Percentiles rank a stretch among this genome's conserved stretches.
phyloP scores from a whole-genome alignment of 2,888 invertebrate genomes.

The Rhingia rostrata region DNA sequence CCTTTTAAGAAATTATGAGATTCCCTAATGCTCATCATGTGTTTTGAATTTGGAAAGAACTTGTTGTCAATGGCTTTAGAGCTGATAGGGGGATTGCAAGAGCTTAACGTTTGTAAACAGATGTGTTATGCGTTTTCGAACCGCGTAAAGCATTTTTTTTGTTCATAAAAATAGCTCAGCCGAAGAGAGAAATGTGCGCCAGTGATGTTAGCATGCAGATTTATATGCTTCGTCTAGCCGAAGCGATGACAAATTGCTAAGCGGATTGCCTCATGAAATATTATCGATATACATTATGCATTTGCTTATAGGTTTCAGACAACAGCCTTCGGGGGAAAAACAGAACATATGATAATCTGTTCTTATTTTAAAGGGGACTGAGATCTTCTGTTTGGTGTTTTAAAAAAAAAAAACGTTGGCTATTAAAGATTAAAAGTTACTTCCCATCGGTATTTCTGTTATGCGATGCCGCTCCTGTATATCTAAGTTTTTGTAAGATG shows the following conservation, averaged over 20 bases:
- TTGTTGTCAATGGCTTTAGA: not conserved
- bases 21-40: not conserved
- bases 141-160: not conserved
- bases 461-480: too few species aligned
- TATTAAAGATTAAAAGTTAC: too few species aligned
- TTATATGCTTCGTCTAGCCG: conserved; percentile 5
- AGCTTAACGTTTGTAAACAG: conserved; percentile 1
- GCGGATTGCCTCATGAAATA: not conserved
- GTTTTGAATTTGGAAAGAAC: not conserved
- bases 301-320: too few species aligned
- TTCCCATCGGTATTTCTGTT: too few species aligned
- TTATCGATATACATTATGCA: not conserved
- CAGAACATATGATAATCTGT: too few species aligned
- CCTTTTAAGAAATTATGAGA: too few species aligned
- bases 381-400: too few species aligned
- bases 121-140: not conserved
- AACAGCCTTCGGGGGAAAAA: too few species aligned
- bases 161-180: not conserved
- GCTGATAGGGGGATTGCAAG: not conserved
- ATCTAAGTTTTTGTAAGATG: too few species aligned
- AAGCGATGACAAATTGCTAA: conserved; percentile 12
- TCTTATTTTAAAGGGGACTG: too few species aligned
- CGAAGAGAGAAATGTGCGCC: conserved; percentile 3
- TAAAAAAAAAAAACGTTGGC: too few species aligned
- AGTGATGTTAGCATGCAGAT: conserved; percentile 4